Percentiles rank a stretch among this genome's conserved stretches.
Evolutionary conservation across 2,113 vertebrate species (phyloP).

Genomic region (Bothrops jararaca): DNA sequence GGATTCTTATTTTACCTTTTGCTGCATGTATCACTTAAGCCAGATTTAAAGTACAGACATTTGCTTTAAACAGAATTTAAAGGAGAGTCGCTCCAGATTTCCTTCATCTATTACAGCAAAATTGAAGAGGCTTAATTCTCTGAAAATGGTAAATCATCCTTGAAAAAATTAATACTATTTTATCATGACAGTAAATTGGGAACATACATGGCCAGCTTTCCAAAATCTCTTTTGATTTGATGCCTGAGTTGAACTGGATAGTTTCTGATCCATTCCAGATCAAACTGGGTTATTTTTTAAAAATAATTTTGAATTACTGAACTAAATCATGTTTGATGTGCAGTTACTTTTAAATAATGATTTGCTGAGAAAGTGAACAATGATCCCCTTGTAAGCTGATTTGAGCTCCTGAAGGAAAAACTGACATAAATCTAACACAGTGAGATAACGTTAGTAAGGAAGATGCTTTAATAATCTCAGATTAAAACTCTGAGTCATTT

Average conservation of each 20-base stretch:
- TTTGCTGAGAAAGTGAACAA: background rate
- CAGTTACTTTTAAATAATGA: background rate
- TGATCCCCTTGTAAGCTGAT: background rate
- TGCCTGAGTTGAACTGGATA: background rate
- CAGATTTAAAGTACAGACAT: background rate
- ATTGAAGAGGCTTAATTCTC: background rate
- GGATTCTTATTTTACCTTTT: background rate
- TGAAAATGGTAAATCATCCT: background rate
- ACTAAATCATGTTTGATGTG: background rate
- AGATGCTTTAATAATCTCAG: slow-evolving; percentile 3
- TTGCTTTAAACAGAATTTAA: background rate
- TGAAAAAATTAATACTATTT: background rate
- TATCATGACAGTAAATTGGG: background rate
- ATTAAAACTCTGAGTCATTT: slow-evolving; percentile 7
- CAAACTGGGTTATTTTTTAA: background rate
- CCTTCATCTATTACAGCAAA: background rate
- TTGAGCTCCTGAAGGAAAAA: background rate
- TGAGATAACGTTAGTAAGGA: background rate
- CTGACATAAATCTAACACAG: background rate
- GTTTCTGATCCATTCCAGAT: background rate
- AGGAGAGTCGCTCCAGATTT: background rate
- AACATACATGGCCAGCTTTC: background rate
- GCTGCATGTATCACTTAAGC: background rate
- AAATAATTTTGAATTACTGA: background rate
- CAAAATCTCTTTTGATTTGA: background rate